These are phyloP conservation scores for Scaptomyza hsui DNA, from an alignment of 1,140 invertebrate species.

Conservation along the genomic window DNA sequence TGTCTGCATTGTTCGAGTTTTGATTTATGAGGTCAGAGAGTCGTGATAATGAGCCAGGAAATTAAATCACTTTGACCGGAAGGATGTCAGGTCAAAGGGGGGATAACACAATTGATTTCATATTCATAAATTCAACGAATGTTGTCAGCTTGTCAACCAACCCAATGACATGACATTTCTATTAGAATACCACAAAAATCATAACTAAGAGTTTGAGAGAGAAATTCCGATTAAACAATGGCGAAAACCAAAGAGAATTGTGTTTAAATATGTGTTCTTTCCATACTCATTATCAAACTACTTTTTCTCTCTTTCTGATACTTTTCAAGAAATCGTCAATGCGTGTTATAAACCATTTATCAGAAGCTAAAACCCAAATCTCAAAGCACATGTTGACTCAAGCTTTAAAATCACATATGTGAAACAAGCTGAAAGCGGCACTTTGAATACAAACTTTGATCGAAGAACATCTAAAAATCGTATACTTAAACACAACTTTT, in stretches of 20 bases:
- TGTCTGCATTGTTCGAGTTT: slow-evolving; percentile 58
- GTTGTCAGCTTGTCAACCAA: slow-evolving; percentile 64
- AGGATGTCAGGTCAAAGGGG: slow-evolving; percentile 79
- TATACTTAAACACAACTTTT: slow-evolving; percentile 7
- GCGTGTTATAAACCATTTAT: slow-evolving; percentile 69
- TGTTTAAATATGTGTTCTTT: no score
- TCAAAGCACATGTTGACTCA: slow-evolving; percentile 36
- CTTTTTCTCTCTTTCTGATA: not conserved
- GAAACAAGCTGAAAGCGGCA: slow-evolving; percentile 23
- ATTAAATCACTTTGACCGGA: slow-evolving; percentile 83
- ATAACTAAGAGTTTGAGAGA: not conserved
- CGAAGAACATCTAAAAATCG: not conserved
- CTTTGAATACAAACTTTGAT: slow-evolving; percentile 30
- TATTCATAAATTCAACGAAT: slow-evolving; percentile 81
- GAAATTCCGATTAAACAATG: no score
- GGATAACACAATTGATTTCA: slow-evolving; percentile 82
- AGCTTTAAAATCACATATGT: slow-evolving; percentile 13
- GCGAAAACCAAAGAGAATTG: no score
- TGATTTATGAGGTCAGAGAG: slow-evolving; percentile 83
- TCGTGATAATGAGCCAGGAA: slow-evolving; percentile 83
- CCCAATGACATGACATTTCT: slow-evolving; percentile 32
- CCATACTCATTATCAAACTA: no score
- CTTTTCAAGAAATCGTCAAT: slow-evolving; percentile 58
- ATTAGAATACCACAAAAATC: slow-evolving; percentile 20
- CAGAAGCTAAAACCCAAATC: slow-evolving; percentile 23